Evolutionary conservation across 2,113 vertebrate genomes (phyloP).

Genomic region (Circaetus cinerascens): DNA sequence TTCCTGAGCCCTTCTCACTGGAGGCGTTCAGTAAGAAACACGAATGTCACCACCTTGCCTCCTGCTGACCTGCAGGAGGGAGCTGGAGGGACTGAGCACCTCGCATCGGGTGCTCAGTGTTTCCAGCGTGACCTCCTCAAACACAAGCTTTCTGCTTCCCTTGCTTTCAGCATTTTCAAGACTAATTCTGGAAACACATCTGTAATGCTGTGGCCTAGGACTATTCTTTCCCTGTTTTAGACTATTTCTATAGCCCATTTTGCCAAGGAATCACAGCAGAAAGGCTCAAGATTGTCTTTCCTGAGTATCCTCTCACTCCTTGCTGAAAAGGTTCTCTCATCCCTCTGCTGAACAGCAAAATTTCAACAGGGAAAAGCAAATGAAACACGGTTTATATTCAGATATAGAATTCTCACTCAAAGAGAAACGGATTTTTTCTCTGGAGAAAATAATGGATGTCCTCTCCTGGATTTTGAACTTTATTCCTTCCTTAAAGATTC

Average conservation of each 20-base stretch:
- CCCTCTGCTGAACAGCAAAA: background rate
- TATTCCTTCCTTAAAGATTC: background rate
- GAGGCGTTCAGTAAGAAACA: background rate
- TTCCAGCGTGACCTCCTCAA: background rate
- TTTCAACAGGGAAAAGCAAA: background rate
- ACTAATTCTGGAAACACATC: background rate
- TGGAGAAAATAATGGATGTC: background rate
- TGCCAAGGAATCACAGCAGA: background rate
- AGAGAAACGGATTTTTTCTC: background rate
- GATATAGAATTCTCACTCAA: background rate
- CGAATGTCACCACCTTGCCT: background rate
- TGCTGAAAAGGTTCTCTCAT: background rate
- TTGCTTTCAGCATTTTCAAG: background rate
- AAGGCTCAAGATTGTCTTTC: background rate
- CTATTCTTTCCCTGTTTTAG: background rate
- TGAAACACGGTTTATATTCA: background rate
- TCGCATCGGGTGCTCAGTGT: background rate
- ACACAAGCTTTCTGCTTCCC: background rate
- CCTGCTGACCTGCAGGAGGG: background rate
- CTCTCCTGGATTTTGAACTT: background rate
- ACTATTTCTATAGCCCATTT: background rate
- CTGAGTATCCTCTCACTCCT: background rate
- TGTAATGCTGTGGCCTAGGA: background rate
- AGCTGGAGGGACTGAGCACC: background rate
- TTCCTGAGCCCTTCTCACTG: background rate